Evolutionary conservation across 2,113 vertebrate species (phyloP), one percentile per base, ranked within the genome.

Genomic region (Chiloscyllium plagiosum): DNA sequence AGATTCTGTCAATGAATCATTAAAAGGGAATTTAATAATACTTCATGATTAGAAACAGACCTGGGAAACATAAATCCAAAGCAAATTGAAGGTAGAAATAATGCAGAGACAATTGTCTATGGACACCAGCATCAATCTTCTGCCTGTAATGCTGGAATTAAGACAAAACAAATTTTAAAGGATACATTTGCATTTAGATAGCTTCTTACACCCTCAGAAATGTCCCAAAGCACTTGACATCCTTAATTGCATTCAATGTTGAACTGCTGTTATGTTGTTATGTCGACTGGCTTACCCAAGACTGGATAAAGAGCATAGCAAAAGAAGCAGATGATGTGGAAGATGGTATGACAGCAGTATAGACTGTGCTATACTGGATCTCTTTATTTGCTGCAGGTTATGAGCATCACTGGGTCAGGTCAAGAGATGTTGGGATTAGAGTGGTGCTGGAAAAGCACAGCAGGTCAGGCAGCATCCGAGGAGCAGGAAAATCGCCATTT

Each of bases 21-120:
- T 92, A 92, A 92, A n/a, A 92, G 4, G 52, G 87, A 61, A n/a
- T 66, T n/a, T 92, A 92, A 66, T n/a, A 20, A n/a, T 66, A n/a
- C 4, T 92, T 65, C 56, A 66, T 92, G 33, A 66, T 65, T 92
- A 37, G 61, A 66, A 92, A n/a, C 61, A 89, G 56, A 15, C 29
- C 4, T 66, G 17, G 56, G n/a, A n/a, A 37, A 92, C 56, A 61
- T 33, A 87, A 8, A 56, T 56, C 50, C 50, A 89, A 89, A 89
- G 86, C 24, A 89, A 89, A 89, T 56, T 92, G 12, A 92, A 6
- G 89, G 61, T 65, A 33, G 19, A 65, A 65, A 65, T 33, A 92
- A 65, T 92, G 89, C 56, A 66, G 50, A 87, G 22, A 47, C 78
- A 83, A 37, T 83, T 42, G 78, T 13, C 19, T 83, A 17, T 5